Evolutionary conservation across 2,888 invertebrate genomes (phyloP).

Genomic region (Lissocephala sabroskyi): DNA sequence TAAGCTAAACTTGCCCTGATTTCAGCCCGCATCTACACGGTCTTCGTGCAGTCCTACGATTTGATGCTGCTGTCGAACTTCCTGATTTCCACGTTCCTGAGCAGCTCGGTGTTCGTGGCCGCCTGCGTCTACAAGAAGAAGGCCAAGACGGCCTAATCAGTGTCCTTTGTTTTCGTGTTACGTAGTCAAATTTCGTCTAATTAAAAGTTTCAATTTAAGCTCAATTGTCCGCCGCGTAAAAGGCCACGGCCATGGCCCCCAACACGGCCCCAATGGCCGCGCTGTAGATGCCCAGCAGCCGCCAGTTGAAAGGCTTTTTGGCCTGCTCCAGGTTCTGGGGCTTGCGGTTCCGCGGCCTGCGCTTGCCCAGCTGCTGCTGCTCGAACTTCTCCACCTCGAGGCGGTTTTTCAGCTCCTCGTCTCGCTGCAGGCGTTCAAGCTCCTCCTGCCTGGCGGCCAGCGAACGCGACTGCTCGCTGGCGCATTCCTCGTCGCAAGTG

Average conservation of each 20-base stretch:
- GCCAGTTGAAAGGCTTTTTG: slow-evolving; percentile 37
- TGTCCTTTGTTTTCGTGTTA: no score
- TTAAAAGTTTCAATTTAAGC: slow-evolving; percentile 7
- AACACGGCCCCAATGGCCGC: slow-evolving; percentile 34
- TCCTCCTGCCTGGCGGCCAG: slow-evolving; percentile 74
- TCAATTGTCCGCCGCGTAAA: slow-evolving; percentile 60
- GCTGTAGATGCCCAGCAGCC: slow-evolving; percentile 38
- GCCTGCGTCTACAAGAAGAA: slow-evolving; percentile 79
- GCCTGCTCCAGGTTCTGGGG: slow-evolving; percentile 26
- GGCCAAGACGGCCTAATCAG: slow-evolving; percentile 47
- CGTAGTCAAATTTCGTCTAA: slow-evolving; percentile 15
- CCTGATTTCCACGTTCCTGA: slow-evolving; percentile 79
- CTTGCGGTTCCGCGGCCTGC: slow-evolving; percentile 75
- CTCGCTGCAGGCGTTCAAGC: slow-evolving; percentile 74
- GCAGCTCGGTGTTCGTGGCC: slow-evolving; percentile 80
- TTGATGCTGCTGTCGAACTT: slow-evolving; percentile 82
- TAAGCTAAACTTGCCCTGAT: no score
- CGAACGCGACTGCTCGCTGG: slow-evolving; percentile 75
- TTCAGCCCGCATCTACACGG: slow-evolving; percentile 86
- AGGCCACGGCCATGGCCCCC: slow-evolving; percentile 51
- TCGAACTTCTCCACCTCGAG: slow-evolving; percentile 84
- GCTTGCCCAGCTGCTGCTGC: slow-evolving; percentile 83
- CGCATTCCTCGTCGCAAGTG: slow-evolving; percentile 79
- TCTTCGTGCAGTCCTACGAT: slow-evolving; percentile 85
- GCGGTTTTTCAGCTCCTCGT: slow-evolving; percentile 77